These are phyloP conservation scores for Xiphias gladius DNA, from an alignment of 2,113 vertebrate genomes.

Conservation along the genomic window DNA sequence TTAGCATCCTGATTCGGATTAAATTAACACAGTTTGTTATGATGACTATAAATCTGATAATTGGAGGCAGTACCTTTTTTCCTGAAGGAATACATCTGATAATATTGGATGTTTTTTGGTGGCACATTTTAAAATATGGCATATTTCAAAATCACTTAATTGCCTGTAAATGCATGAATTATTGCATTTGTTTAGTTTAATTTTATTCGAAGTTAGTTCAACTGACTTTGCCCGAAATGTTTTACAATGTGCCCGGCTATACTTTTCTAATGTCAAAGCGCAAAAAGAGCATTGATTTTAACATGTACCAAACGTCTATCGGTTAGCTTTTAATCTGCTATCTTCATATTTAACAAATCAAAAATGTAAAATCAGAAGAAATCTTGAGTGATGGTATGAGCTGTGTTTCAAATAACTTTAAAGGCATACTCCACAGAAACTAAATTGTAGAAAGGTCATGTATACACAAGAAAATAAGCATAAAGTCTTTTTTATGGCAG, in stretches of 20 bases:
- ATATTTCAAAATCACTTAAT: conserved; percentile 3
- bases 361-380: background rate
- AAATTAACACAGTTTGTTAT: conserved; percentile 10
- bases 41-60: background rate
- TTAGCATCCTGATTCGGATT: background rate
- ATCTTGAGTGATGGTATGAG: background rate
- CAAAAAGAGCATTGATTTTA: conserved; percentile 18
- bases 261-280: background rate
- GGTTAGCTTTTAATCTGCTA: background rate
- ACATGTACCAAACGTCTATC: background rate
- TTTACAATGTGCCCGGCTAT: background rate
- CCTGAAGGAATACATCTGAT: background rate
- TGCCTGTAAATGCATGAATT: background rate
- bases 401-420: background rate
- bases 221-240: background rate
- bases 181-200: background rate
- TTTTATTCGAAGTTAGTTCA: background rate
- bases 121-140: background rate
- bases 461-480: background rate
- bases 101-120: background rate
- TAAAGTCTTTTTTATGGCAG: conserved; percentile 10
- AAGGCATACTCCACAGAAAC: background rate
- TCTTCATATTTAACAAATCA: conserved; percentile 21
- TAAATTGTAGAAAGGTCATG: background rate
- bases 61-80: background rate